These are phyloP conservation scores for Petrocephalus sullivani DNA, from an alignment of 2,797 vertebrate species.

Conservation along the genomic window DNA sequence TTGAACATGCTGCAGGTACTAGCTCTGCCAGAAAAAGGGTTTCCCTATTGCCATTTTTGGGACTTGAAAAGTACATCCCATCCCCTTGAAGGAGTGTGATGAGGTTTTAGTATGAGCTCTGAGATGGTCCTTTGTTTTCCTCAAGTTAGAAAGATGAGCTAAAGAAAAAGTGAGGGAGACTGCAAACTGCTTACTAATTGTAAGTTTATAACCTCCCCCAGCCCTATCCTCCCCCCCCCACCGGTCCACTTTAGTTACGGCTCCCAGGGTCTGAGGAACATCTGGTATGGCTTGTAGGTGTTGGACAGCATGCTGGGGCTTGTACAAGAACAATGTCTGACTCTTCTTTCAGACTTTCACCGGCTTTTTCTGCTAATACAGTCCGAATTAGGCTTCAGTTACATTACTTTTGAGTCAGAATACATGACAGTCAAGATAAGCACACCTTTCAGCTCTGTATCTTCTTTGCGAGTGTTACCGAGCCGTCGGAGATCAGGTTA, in stretches of 20 bases:
- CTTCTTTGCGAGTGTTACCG: neutral
- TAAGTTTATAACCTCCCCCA: neutral
- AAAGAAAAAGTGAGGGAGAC: neutral
- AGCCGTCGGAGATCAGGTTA: neutral
- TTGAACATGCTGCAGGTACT: neutral
- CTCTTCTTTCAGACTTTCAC: neutral
- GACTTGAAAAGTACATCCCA: neutral
- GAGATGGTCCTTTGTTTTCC: neutral
- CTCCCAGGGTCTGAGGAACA: neutral
- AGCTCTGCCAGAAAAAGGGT: neutral
- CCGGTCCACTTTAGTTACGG: neutral
- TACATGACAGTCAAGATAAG: neutral
- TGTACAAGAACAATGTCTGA: neutral
- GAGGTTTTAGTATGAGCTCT: neutral
- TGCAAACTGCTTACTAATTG: neutral
- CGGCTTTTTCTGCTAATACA: neutral
- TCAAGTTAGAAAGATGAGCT: neutral
- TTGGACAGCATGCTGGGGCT: neutral
- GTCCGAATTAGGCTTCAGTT: neutral
- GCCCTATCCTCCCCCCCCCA: neutral
- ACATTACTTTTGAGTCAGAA: neutral
- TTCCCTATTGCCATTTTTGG: neutral
- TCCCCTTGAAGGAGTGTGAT: neutral
- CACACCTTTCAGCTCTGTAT: neutral
- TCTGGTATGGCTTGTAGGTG: neutral